A percentile compares a stretch with the other conserved stretches of the same genome.
Evolutionary conservation across 2,113 vertebrate genomes (phyloP).

Genomic region (Ailuropoda melanoleuca): DNA sequence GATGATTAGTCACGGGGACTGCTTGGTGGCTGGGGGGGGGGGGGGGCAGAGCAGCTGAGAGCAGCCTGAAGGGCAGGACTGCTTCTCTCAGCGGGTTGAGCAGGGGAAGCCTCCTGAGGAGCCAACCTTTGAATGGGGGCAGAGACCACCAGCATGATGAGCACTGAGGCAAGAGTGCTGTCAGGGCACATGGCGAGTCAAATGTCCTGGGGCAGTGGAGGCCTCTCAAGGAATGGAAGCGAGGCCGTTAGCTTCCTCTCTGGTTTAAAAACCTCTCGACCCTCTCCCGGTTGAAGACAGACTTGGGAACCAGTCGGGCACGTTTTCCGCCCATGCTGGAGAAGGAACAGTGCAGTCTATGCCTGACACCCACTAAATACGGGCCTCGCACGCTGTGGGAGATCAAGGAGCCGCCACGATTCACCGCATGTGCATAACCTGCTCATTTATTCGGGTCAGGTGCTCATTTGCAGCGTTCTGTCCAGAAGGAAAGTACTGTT

Average conservation of each 20-base stretch:
- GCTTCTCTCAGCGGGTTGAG: accelerated
- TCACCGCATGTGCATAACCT: accelerated
- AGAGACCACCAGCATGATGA: not conserved
- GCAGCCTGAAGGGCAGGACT: not conserved
- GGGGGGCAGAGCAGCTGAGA: accelerated
- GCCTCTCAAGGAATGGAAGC: not conserved
- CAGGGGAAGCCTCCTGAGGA: no score
- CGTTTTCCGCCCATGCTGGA: accelerated
- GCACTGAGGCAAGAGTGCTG: not conserved
- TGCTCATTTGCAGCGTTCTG: not conserved
- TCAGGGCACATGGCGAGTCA: accelerated
- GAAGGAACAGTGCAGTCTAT: accelerated
- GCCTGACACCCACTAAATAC: accelerated
- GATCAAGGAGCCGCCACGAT: accelerated
- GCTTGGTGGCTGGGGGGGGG: accelerated
- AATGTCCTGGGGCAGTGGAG: not conserved
- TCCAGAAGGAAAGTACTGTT: not conserved
- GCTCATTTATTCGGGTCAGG: not conserved
- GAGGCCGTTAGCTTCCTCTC: not conserved
- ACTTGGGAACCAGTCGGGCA: accelerated
- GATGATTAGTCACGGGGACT: accelerated
- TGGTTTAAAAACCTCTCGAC: not conserved
- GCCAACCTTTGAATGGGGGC: accelerated
- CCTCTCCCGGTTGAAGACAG: not conserved
- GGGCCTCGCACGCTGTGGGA: not conserved